These are phyloP conservation scores for Odocoileus hemionus DNA, from an alignment of 2,113 vertebrate species.

Conservation along the genomic window DNA sequence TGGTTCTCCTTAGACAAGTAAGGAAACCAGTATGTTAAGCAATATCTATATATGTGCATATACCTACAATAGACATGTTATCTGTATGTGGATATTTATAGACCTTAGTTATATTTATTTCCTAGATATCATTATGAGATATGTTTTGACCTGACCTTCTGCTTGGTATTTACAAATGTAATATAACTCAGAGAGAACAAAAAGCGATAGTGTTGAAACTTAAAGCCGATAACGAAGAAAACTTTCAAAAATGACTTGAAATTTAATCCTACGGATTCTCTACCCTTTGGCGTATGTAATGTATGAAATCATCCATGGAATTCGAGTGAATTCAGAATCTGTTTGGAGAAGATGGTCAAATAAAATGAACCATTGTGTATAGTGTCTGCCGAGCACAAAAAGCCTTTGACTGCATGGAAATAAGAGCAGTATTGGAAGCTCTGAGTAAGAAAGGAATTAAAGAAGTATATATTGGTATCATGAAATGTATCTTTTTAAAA, in stretches of 20 bases:
- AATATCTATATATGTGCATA: not conserved
- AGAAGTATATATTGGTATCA: conserved; percentile 73
- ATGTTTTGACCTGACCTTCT: not conserved
- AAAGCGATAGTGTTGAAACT: conserved; percentile 52
- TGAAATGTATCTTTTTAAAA: conserved; percentile 49
- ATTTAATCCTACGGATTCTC: conserved; percentile 78
- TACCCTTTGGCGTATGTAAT: conserved; percentile 78
- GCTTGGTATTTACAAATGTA: conserved; percentile 21
- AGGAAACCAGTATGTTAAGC: not conserved
- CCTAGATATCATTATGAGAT: not conserved
- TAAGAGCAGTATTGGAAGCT: conserved; percentile 76
- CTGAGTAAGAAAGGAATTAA: conserved; percentile 75
- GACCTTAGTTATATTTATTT: conserved; percentile 1
- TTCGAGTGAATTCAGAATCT: conserved; percentile 81
- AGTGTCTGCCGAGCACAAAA: conserved; percentile 80
- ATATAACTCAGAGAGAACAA: conserved; percentile 30
- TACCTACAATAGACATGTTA: not conserved
- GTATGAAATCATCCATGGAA: conserved; percentile 81
- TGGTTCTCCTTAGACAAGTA: not conserved
- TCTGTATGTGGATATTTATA: not conserved
- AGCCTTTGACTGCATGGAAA: conserved; percentile 82
- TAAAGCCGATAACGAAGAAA: conserved; percentile 60
- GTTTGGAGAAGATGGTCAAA: conserved; percentile 80
- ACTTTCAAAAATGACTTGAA: conserved; percentile 71
- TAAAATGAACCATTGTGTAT: conserved; percentile 82